Evolutionary conservation across 1,140 invertebrate genomes (phyloP).

Genomic region (Sminthurinus signatus): DNA sequence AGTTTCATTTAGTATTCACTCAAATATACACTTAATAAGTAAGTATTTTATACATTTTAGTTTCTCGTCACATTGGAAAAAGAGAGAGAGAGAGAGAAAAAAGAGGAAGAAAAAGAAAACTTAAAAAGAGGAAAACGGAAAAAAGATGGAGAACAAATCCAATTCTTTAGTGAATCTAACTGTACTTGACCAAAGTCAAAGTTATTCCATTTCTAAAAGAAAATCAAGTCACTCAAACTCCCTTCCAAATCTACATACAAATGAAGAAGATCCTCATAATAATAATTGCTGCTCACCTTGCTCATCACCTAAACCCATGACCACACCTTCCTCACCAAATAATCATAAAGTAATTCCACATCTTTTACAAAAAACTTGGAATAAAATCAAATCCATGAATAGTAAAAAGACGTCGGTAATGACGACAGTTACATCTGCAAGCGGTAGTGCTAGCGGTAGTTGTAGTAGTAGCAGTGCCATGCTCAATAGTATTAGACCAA

Average conservation of each 20-base stretch:
- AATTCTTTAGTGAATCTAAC: neutral
- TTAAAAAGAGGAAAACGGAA: too few relatives aligned
- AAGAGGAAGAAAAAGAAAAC: too few relatives aligned
- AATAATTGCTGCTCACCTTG: neutral
- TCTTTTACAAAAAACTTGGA: conserved; percentile 38
- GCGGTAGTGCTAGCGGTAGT: too few relatives aligned
- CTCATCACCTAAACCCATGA: neutral
- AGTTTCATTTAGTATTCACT: too few relatives aligned
- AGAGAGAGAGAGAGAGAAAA: too few relatives aligned
- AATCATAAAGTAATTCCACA: neutral
- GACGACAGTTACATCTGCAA: too few relatives aligned
- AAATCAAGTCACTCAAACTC: too few relatives aligned
- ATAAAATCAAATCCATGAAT: conserved; percentile 38
- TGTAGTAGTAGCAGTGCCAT: too few relatives aligned
- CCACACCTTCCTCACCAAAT: neutral
- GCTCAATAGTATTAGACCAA: neutral
- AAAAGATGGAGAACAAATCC: conserved; percentile 9
- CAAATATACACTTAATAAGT: too few relatives aligned
- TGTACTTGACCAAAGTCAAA: neutral
- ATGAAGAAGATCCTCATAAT: neutral
- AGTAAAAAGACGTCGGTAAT: too few relatives aligned
- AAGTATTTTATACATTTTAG: too few relatives aligned
- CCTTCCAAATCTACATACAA: conserved; percentile 1
- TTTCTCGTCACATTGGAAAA: too few relatives aligned
- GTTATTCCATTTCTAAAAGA: neutral